Evolutionary conservation across 2,113 vertebrate genomes (phyloP).

Genomic region (Hepsetus odoe): DNA sequence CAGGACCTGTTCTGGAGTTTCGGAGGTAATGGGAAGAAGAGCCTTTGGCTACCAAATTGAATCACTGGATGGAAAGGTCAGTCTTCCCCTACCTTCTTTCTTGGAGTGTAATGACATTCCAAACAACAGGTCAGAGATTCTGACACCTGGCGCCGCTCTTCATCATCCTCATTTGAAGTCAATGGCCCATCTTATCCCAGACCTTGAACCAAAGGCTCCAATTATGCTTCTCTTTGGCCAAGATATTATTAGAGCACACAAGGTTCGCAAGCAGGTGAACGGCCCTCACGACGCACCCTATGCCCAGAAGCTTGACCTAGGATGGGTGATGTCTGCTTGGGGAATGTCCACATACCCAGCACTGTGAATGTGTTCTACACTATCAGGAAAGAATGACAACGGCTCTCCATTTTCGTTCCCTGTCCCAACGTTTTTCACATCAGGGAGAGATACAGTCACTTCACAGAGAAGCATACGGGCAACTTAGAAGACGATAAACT

Average conservation of each 20-base stretch:
- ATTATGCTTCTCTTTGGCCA: slow-evolving; percentile 18
- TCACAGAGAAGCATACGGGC: background rate
- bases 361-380: slow-evolving; percentile 4
- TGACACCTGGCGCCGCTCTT: background rate
- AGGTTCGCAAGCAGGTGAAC: background rate
- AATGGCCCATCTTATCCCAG: background rate
- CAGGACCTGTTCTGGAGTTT: slow-evolving; percentile 21
- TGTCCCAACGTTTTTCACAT: slow-evolving; percentile 24
- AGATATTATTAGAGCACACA: slow-evolving; percentile 6
- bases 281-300: slow-evolving; percentile 4
- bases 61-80: background rate
- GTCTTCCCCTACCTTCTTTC: background rate
- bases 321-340: slow-evolving; percentile 36
- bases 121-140: background rate
- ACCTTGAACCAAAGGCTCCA: slow-evolving; percentile 19
- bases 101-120: slow-evolving; percentile 16
- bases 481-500: background rate
- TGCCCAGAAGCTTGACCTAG: slow-evolving; percentile 16
- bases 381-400: too few species aligned
- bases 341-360: slow-evolving; percentile 30
- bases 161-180: slow-evolving; percentile 1
- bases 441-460: background rate
- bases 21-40: background rate
- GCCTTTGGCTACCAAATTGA: background rate
- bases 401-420: background rate